Percentiles rank a stretch among this genome's conserved stretches.
These are phyloP conservation scores for Philonicus albiceps DNA, from an alignment of 2,888 invertebrate species.

Conservation along the genomic window DNA sequence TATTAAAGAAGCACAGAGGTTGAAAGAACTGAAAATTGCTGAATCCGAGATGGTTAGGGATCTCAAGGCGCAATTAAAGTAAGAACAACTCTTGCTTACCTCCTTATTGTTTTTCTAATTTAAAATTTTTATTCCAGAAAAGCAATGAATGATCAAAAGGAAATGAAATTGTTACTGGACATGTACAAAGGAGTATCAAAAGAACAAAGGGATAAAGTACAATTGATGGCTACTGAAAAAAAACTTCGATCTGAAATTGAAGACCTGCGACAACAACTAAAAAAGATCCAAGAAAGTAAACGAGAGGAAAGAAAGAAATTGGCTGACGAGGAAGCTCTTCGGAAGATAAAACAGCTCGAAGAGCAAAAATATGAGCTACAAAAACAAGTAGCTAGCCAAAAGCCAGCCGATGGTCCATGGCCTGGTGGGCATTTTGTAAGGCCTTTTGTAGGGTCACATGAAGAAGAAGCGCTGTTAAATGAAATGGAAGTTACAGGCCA, in stretches of 20 bases:
- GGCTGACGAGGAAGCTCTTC: slow-evolving; percentile 92
- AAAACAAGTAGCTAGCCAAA: slow-evolving; percentile 87
- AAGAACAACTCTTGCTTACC: slow-evolving; percentile 50
- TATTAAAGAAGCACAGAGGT: slow-evolving; percentile 69
- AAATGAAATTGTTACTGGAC: slow-evolving; percentile 90
- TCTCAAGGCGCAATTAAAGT: slow-evolving; percentile 92
- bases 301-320: slow-evolving; percentile 88
- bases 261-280: slow-evolving; percentile 84
- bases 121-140: slow-evolving; percentile 69
- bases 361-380: slow-evolving; percentile 92
- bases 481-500: slow-evolving; percentile 99
- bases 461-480: slow-evolving; percentile 94
- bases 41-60: slow-evolving; percentile 72
- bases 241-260: slow-evolving; percentile 90
- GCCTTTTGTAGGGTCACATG: slow-evolving; percentile 79
- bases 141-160: slow-evolving; percentile 91
- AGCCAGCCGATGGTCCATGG: slow-evolving; percentile 71
- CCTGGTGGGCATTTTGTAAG: slow-evolving; percentile 68
- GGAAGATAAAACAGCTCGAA: slow-evolving; percentile 93
- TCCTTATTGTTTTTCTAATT: background rate
- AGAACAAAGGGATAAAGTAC: slow-evolving; percentile 95
- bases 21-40: slow-evolving; percentile 71
- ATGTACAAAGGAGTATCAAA: slow-evolving; percentile 98
- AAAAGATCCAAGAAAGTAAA: slow-evolving; percentile 90
- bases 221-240: slow-evolving; percentile 93